Evolutionary conservation across 1,140 invertebrate species (phyloP).

Genomic region (Bombus cullumanus): DNA sequence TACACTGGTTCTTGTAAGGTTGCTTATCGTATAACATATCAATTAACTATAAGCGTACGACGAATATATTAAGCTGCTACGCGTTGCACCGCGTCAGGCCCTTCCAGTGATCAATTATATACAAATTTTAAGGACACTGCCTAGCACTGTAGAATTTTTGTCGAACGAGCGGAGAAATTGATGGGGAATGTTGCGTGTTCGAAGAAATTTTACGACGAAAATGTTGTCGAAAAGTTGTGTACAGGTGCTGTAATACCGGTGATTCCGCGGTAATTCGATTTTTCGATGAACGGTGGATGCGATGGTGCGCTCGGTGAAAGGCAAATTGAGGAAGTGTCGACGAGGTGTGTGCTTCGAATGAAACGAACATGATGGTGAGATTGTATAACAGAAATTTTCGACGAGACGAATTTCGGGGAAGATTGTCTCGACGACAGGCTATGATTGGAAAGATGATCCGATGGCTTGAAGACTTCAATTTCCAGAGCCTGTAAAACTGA

Average conservation of each 20-base stretch:
- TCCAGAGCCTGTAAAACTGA: not conserved
- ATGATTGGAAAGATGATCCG: not conserved
- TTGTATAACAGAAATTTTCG: not conserved
- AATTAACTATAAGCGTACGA: not conserved
- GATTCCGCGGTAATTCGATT: conserved; percentile 17
- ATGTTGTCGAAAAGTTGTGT: not conserved
- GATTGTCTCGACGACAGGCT: not conserved
- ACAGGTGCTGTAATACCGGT: not conserved
- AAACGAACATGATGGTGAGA: not conserved
- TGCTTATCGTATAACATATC: not conserved
- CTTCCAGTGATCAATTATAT: not conserved
- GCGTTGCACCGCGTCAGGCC: too few species aligned
- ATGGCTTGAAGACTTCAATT: not conserved
- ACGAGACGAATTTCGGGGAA: not conserved
- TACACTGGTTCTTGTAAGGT: not conserved
- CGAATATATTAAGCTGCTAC: too few species aligned
- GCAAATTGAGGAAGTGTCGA: not conserved
- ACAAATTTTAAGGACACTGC: not conserved
- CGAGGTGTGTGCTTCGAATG: not conserved
- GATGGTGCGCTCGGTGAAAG: not conserved
- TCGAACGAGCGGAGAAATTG: not conserved
- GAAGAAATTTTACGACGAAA: not conserved
- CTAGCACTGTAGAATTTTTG: not conserved
- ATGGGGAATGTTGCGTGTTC: not conserved
- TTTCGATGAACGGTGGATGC: conserved; percentile 3